Evolutionary conservation across 2,888 invertebrate species (phyloP), one percentile per base, ranked within the genome.

Genomic region (Hofmannophila pseudospretella): DNA sequence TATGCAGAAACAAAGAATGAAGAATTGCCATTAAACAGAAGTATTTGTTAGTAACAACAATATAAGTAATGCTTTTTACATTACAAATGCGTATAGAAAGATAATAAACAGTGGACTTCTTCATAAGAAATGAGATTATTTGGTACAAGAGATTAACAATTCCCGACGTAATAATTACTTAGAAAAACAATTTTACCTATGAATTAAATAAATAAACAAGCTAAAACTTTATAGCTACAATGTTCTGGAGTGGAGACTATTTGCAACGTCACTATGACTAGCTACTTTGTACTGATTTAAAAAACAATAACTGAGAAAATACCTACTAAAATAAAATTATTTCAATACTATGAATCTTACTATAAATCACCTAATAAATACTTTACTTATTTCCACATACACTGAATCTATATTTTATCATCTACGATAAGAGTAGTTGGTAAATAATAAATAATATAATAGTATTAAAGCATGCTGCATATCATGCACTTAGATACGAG

Each of bases 281-380:
- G 75, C 79, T 78, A 79, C 73, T 78, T 80, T 81, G 79, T 80
- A 80, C 77, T 76, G 58, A 59, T 53, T 13, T n/a, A 3, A 8
- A 33, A 19, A 20, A 57, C 54, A 56, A 47, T 40, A 48, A 46
- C 41, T 49, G 8, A 3, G 4, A 54, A 44, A 43, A 45, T 48
- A 49, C 8, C 4, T 16, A 30, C 7, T 30, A 30, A 4, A 10
- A 7, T 23, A 23, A 7, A 23, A 23, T 23, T 5, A n/a, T 23
- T 28, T 28, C 13, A 28, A 30, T 16, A 16, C 16, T 16, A n/a
- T n/a, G n/a, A n/a, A n/a, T n/a, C n/a, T n/a, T n/a, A 5, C 8
- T 23, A 23, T 23, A 23, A 5, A 3, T 23, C n/a, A n/a, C n/a
- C n/a, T 23, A 23, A 23, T 26, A 11, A 11, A 27, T 12, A 27